These are phyloP conservation scores for Monoplex corrugatus DNA, from an alignment of 2,888 invertebrate genomes.

Conservation along the genomic window DNA sequence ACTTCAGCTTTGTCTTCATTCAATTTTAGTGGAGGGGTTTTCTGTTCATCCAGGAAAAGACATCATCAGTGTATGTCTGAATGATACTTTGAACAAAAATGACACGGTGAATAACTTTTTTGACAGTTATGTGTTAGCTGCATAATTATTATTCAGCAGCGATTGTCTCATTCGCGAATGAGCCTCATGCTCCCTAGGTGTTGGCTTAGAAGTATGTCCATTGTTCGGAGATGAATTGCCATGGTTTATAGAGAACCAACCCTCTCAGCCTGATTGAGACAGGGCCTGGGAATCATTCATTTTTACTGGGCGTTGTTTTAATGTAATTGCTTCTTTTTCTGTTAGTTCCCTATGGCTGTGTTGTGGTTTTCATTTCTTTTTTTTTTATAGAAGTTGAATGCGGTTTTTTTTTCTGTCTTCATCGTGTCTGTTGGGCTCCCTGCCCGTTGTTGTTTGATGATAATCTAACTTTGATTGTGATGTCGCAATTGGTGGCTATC, in stretches of 20 bases:
- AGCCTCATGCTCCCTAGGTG: constrained; percentile 39
- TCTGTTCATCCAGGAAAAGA: too few relatives aligned
- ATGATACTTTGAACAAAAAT: too few relatives aligned
- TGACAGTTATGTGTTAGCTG: constrained; percentile 7
- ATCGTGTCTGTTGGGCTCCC: not conserved
- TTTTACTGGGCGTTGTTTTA: constrained; percentile 41
- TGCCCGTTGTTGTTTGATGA: constrained; percentile 2
- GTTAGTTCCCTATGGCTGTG: constrained; percentile 37
- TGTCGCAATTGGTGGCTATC: not conserved
- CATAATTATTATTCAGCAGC: not conserved
- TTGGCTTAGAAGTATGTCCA: constrained; percentile 36
- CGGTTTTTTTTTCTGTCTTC: constrained; percentile 20
- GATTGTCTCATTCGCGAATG: constrained; percentile 40
- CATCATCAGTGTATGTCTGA: too few relatives aligned
- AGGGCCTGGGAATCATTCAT: constrained; percentile 32
- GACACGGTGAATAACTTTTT: too few relatives aligned
- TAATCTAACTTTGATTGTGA: constrained; percentile 26
- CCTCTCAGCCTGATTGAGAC: constrained; percentile 42
- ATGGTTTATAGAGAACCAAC: constrained; percentile 39
- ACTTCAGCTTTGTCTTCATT: too few relatives aligned
- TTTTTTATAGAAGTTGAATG: constrained; percentile 18
- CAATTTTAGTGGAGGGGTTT: too few relatives aligned
- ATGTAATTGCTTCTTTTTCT: constrained; percentile 42
- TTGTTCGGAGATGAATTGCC: constrained; percentile 35
- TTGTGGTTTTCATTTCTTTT: constrained; percentile 13